phyloP scores from a whole-genome alignment of 1,140 invertebrate genomes.

The Leptopilina clavipes region DNA sequence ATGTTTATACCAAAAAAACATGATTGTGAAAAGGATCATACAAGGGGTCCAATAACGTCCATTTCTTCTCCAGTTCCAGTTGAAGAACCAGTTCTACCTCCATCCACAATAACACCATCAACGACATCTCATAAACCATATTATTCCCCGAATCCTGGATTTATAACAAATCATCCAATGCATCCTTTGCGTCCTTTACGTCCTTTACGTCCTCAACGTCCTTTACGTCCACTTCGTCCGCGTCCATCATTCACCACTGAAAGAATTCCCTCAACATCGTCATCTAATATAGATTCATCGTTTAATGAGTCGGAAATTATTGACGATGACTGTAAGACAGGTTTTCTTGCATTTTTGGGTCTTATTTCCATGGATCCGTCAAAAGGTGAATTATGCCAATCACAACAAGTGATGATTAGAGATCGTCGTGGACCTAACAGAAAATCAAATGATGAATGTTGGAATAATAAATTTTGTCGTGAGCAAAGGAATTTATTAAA shows the following conservation, averaged over 20 bases:
- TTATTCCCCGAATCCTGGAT: too few species aligned
- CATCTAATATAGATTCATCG: background rate
- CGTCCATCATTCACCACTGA: background rate
- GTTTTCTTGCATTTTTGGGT: constrained; percentile 10
- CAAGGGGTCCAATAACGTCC: background rate
- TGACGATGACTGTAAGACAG: background rate
- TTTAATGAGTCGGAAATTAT: background rate
- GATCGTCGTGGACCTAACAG: background rate
- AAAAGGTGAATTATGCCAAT: background rate
- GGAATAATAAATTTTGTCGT: too few species aligned
- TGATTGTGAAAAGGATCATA: background rate
- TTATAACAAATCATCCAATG: too few species aligned
- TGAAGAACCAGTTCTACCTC: background rate
- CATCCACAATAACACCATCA: background rate
- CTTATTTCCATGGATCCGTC: background rate
- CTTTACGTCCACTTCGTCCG: too few species aligned
- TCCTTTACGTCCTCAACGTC: too few species aligned
- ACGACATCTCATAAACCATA: background rate
- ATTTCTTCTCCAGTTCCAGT: background rate
- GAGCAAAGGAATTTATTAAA: too few species aligned
- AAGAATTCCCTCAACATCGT: background rate
- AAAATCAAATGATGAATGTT: background rate
- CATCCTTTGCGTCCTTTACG: too few species aligned
- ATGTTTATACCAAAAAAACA: constrained; percentile 2
- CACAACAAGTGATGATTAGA: background rate